phyloP scores from a whole-genome alignment of 2,888 invertebrate species.

The Scaeva pyrastri region DNA sequence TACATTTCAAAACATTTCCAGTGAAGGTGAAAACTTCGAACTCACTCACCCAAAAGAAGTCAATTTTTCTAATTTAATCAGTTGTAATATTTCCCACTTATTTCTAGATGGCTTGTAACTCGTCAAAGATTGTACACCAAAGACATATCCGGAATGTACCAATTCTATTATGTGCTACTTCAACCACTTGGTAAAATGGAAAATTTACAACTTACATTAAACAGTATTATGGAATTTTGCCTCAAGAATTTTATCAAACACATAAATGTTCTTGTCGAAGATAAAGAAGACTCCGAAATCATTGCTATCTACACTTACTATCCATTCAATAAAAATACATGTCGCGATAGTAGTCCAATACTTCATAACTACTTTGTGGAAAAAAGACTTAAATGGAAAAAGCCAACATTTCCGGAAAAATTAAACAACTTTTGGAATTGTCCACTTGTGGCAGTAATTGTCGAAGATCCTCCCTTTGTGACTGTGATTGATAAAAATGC shows the following conservation, averaged over 20 bases:
- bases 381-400: neutral
- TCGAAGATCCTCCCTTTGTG: neutral
- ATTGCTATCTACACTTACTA: slow-evolving; percentile 5
- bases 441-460: neutral
- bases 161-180: slow-evolving; percentile 1
- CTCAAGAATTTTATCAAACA: slow-evolving; percentile 9
- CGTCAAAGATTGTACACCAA: neutral
- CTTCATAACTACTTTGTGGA: slow-evolving; percentile 10
- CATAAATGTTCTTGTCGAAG: slow-evolving; percentile 8
- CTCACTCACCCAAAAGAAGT: no score
- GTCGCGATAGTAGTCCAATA: slow-evolving; percentile 8
- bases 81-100: no score
- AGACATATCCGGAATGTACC: neutral
- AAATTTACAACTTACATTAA: neutral
- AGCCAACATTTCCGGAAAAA: slow-evolving; percentile 8
- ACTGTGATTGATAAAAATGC: neutral
- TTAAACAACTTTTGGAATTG: slow-evolving; percentile 9
- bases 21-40: no score
- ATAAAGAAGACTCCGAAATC: neutral
- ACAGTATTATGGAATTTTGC: slow-evolving; percentile 1
- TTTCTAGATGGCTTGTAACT: neutral
- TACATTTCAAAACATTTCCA: no score
- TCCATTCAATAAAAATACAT: slow-evolving; percentile 11
- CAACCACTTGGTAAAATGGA: neutral
- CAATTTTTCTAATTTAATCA: no score